These are phyloP conservation scores for Zelostemma sp. DNA, from an alignment of 1,140 invertebrate genomes.

Conservation along the genomic window DNA sequence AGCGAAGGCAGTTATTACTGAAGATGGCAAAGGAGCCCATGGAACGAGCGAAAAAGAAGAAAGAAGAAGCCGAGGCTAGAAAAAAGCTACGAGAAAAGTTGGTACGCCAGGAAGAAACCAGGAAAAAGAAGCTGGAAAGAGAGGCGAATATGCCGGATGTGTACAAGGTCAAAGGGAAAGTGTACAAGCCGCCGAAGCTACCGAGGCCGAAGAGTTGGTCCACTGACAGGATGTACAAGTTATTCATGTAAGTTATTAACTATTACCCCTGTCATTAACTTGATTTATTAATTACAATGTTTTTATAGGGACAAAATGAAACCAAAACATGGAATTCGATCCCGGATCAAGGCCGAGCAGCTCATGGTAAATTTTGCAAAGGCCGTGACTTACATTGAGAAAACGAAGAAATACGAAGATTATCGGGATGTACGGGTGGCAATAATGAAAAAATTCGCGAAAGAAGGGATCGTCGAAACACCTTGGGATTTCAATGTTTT, in stretches of 20 bases:
- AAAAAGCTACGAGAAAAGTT: neutral
- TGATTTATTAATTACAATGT: too few species aligned
- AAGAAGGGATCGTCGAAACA: constrained; percentile 46
- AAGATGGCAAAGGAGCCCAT: too few species aligned
- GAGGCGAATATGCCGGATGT: neutral
- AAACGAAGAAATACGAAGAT: constrained; percentile 42
- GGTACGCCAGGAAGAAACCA: neutral
- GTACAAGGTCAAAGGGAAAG: constrained; percentile 44
- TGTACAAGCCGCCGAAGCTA: constrained; percentile 53
- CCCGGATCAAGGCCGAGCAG: constrained; percentile 51
- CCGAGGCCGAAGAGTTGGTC: constrained; percentile 53
- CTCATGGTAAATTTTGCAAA: constrained; percentile 43
- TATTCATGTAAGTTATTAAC: too few species aligned
- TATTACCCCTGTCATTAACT: too few species aligned
- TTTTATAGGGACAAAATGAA: constrained; percentile 57
- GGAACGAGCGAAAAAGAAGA: too few species aligned
- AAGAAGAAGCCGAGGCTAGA: too few species aligned
- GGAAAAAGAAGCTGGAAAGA: neutral
- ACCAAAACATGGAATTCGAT: constrained; percentile 38
- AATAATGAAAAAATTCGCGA: constrained; percentile 56
- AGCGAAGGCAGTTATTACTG: too few species aligned
- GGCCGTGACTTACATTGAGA: constrained; percentile 20
- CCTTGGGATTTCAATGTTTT: constrained; percentile 58
- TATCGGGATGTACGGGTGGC: constrained; percentile 41
- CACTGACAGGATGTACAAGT: constrained; percentile 55